Percentiles rank a stretch among this genome's conserved stretches.
phyloP scores from a whole-genome alignment of 2,888 invertebrate species.

The Serripes groenlandicus region DNA sequence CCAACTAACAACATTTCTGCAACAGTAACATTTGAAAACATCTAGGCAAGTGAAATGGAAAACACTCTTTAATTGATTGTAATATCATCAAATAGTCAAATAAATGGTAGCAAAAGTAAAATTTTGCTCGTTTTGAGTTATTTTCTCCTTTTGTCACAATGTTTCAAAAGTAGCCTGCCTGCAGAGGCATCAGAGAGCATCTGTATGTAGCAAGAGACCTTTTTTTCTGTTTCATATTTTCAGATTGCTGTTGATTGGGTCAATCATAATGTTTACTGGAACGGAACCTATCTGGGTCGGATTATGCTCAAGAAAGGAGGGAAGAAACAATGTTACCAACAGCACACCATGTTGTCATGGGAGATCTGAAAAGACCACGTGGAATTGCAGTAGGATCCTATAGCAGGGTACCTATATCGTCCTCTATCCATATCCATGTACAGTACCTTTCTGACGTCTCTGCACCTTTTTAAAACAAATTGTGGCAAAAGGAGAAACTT shows the following conservation, averaged over 20 bases:
- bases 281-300: slow-evolving; percentile 52
- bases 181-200: too few relatives aligned
- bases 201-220: too few relatives aligned
- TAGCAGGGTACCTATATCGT: slow-evolving; percentile 49
- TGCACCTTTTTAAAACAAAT: neutral
- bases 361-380: slow-evolving; percentile 42
- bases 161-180: too few relatives aligned
- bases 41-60: too few relatives aligned
- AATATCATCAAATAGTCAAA: too few relatives aligned
- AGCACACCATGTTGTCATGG: slow-evolving; percentile 33
- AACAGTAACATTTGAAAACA: too few relatives aligned
- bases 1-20: too few relatives aligned
- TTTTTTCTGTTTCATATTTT: too few relatives aligned
- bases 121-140: too few relatives aligned
- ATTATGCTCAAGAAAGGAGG: slow-evolving; percentile 58
- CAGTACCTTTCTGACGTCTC: neutral
- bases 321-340: slow-evolving; percentile 19
- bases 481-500: neutral
- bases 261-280: slow-evolving; percentile 62
- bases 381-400: slow-evolving; percentile 64
- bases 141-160: too few relatives aligned
- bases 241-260: slow-evolving; percentile 65
- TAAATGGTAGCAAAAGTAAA: too few relatives aligned
- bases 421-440: neutral
- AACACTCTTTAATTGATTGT: too few relatives aligned